Evolutionary conservation across 2,797 vertebrate genomes (phyloP).

Genomic region (Notamacropus eugenii): DNA sequence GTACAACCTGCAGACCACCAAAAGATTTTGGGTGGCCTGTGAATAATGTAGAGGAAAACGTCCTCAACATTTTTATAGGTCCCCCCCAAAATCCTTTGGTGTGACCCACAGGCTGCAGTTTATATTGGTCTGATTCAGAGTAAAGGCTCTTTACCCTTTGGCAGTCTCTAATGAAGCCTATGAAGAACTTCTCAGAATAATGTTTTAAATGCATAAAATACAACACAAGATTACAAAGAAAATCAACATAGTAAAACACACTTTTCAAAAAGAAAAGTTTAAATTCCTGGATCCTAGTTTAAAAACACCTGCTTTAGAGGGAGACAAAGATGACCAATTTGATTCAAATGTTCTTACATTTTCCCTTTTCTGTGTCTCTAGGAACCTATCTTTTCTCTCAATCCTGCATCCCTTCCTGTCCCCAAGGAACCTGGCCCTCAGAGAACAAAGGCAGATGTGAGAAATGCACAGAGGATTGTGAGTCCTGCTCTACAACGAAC

Average conservation of each 20-base stretch:
- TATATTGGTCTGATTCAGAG: too few relatives aligned
- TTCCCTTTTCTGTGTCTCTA: slow-evolving; percentile 63
- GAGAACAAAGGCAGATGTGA: slow-evolving; percentile 86
- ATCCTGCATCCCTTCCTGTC: slow-evolving; percentile 87
- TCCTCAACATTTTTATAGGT: too few relatives aligned
- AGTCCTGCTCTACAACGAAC: slow-evolving; percentile 82
- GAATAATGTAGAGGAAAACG: too few relatives aligned
- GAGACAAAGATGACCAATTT: not conserved
- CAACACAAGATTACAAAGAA: not conserved
- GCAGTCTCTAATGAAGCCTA: not conserved
- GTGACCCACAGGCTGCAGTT: too few relatives aligned
- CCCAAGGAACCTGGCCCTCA: slow-evolving; percentile 87
- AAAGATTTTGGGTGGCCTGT: too few relatives aligned
- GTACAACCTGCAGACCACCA: too few relatives aligned
- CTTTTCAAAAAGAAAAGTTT: not conserved
- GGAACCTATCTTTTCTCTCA: slow-evolving; percentile 81
- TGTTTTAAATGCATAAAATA: not conserved
- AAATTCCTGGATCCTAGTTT: not conserved
- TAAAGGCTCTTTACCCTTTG: not conserved
- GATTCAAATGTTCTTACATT: not conserved
- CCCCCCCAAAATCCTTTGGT: too few relatives aligned
- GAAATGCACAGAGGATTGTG: slow-evolving; percentile 81
- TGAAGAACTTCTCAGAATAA: not conserved
- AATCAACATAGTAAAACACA: not conserved
- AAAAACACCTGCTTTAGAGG: not conserved